Percentiles rank a stretch among this genome's conserved stretches.
Evolutionary conservation across 2,113 vertebrate genomes (phyloP).

Genomic region (Notarius quadriscutis): DNA sequence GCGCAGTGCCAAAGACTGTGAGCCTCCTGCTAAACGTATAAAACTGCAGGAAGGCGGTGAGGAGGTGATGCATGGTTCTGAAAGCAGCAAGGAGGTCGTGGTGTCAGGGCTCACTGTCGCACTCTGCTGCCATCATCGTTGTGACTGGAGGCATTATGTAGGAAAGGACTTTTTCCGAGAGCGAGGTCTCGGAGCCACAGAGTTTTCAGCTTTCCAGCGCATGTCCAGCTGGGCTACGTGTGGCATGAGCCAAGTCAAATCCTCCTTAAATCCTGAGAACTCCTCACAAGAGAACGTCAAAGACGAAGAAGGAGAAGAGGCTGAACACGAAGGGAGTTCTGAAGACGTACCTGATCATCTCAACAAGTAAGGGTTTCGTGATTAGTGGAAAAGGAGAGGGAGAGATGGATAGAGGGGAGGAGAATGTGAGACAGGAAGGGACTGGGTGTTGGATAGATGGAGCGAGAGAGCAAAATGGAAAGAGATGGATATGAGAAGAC

Average conservation of each 20-base stretch:
- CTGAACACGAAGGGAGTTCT: constrained; percentile 70
- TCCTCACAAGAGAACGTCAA: constrained; percentile 35
- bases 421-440: not conserved
- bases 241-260: constrained; percentile 68
- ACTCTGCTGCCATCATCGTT: constrained; percentile 95
- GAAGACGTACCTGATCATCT: constrained; percentile 56
- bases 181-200: constrained; percentile 78
- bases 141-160: constrained; percentile 94
- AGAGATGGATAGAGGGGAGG: not conserved
- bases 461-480: not conserved
- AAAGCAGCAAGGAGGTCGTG: constrained; percentile 45
- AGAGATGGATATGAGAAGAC: not conserved
- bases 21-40: constrained; percentile 76
- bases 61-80: constrained; percentile 9
- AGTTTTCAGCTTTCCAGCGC: constrained; percentile 89
- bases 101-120: constrained; percentile 85
- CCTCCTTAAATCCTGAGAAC: constrained; percentile 20
- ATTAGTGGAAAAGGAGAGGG: not conserved
- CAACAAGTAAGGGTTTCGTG: constrained; percentile 68
- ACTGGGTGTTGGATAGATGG: not conserved
- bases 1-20: constrained; percentile 49
- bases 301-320: constrained; percentile 55
- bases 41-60: constrained; percentile 54
- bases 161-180: constrained; percentile 86
- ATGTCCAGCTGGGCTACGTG: constrained; percentile 99